Evolutionary conservation across 2,888 invertebrate species (phyloP), one percentile per base, ranked within the genome.

Genomic region (Platycnemis pennipes): DNA sequence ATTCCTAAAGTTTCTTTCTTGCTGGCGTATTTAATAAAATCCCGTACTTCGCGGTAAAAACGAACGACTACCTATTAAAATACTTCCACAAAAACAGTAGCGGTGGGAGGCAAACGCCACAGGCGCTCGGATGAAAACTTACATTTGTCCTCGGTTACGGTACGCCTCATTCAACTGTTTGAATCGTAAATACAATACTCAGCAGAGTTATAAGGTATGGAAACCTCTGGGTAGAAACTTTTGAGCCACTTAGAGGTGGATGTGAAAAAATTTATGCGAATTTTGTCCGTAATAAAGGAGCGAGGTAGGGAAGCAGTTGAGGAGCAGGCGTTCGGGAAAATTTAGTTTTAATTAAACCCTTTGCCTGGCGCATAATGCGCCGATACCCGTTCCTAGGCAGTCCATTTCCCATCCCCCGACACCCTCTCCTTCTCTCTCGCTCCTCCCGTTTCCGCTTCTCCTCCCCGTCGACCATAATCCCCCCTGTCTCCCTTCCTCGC

Each of bases 341-440:
- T 87, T 87, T 87, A 87, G 87, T 44, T 46, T 87, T 87, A 87
- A 87, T 87, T 87, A 87, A 87, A 87, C 46, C 46, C 87, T 46
- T 87, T 87, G 46, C 44, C 46, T 45, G 44, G 46, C 45, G 46
- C 87, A 87, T 46, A 46, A 87, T 46, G 46, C 26, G 46, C 45
- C 87, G 44, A 45, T 87, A 42, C 44, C 26, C 42, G 22, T 86
- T n/a, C 87, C 26, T 77, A 77, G 37, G 8, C 31, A 37, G 37
- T 13, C 77, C 63, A 19, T 63, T 22, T 1, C 77, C 77, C 77
- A 11, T 31, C 37, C 77, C 37, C 77, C 63, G 26, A 26, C 22
- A n/a, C 26, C 22, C 19, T 26, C 63, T 63, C 63, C 26, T 26
- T 63, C 22, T 5, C 63, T 4, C 2, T 8, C 63, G 0, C 26